Conservation (phyloP, 2,113 vertebrate species). For the Verasper variegatus region DNA sequence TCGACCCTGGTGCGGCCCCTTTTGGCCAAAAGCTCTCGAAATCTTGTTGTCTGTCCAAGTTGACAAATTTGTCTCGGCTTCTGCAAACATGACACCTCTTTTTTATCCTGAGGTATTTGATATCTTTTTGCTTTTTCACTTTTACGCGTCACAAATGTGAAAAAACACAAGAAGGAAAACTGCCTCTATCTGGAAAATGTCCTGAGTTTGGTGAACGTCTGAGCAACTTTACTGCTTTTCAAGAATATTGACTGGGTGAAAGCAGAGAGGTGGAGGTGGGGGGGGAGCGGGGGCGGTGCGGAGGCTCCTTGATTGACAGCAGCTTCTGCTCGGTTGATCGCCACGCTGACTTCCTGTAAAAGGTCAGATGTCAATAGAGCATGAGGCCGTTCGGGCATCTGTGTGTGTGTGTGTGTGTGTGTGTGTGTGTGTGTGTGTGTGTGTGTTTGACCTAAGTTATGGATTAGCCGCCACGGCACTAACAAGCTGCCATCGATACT, state of each 20-base stretch:
- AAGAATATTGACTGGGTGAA: slow-evolving; percentile 46
- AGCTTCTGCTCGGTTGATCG: slow-evolving; percentile 60
- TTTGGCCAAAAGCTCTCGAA: too few species aligned
- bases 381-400: slow-evolving; percentile 3
- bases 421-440: background rate
- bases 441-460: slow-evolving; percentile 48
- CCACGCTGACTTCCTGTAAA: slow-evolving; percentile 48
- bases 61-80: too few species aligned
- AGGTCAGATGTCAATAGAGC: slow-evolving; percentile 64
- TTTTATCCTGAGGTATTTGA: too few species aligned
- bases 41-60: too few species aligned
- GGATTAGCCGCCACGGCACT: slow-evolving; percentile 65
- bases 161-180: too few species aligned
- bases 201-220: background rate
- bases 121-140: too few species aligned
- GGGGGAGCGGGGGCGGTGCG: background rate
- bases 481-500: slow-evolving; percentile 60
- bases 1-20: too few species aligned
- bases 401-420: background rate
- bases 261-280: slow-evolving; percentile 5
- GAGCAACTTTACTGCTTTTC: slow-evolving; percentile 17
- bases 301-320: slow-evolving; percentile 60
- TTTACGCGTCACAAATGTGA: too few species aligned
- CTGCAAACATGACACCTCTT: too few species aligned
- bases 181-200: too few species aligned